Evolutionary conservation across 2,797 vertebrate species (phyloP).

Genomic region (Jordanella pulchra): DNA sequence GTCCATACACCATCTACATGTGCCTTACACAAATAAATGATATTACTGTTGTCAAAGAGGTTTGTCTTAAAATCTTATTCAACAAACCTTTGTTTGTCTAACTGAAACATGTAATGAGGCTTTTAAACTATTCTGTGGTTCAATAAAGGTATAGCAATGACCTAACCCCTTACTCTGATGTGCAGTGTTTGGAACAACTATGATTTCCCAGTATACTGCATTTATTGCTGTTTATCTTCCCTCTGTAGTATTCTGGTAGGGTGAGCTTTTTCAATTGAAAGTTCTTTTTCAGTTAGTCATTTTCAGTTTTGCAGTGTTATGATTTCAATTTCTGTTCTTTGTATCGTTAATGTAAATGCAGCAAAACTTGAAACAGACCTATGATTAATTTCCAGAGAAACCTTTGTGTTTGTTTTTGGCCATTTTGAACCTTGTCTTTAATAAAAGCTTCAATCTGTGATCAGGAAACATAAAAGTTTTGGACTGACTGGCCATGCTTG

Average conservation of each 20-base stretch:
- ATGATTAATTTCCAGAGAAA: conserved; percentile 13
- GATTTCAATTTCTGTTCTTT: conserved; percentile 6
- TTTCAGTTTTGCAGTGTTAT: conserved; percentile 18
- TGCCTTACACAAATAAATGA: conserved; percentile 13
- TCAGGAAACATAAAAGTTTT: conserved; percentile 15
- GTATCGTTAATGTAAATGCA: conserved; percentile 25
- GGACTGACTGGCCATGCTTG: conserved; percentile 5
- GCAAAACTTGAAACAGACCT: not conserved
- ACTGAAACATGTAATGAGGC: not conserved
- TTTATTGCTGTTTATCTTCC: conserved; percentile 6
- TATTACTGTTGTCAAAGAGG: not conserved
- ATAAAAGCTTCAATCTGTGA: conserved; percentile 8
- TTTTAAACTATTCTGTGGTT: not conserved
- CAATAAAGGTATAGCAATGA: not conserved
- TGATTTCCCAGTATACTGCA: not conserved
- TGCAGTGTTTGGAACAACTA: not conserved
- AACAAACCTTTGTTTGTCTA: not conserved
- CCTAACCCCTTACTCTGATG: not conserved
- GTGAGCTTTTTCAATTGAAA: conserved; percentile 28
- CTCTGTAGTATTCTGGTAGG: conserved; percentile 41
- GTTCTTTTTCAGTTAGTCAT: conserved; percentile 6
- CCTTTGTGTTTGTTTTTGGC: conserved; percentile 1
- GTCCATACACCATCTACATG: conserved; percentile 57
- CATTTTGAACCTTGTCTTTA: conserved; percentile 20
- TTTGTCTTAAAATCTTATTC: not conserved